phyloP scores from a whole-genome alignment of 2,888 invertebrate species.

The Xylocampa areola region DNA sequence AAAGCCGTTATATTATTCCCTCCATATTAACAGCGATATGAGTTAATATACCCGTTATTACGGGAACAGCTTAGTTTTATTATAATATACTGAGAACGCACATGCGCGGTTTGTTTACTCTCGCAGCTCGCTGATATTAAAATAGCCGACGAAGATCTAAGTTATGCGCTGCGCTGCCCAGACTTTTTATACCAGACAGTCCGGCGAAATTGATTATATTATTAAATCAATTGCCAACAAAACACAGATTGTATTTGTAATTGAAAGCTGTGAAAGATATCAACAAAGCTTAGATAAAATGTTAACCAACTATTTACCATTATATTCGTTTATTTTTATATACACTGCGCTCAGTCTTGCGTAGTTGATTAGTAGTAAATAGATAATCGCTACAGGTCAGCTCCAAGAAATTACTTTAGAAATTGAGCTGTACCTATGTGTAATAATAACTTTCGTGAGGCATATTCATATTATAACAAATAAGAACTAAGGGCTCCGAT shows the following conservation, averaged over 20 bases:
- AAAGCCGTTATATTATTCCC: neutral
- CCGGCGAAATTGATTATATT: slow-evolving; percentile 6
- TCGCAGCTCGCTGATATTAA: slow-evolving; percentile 41
- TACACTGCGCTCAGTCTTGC: too few relatives aligned
- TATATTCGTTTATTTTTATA: too few relatives aligned
- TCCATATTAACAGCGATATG: slow-evolving; percentile 26
- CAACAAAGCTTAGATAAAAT: neutral
- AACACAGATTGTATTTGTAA: slow-evolving; percentile 10
- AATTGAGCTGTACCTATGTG: too few relatives aligned
- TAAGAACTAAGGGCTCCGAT: too few relatives aligned
- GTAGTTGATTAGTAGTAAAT: too few relatives aligned
- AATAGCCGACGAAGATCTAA: slow-evolving; percentile 38
- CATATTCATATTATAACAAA: too few relatives aligned
- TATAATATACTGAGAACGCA: slow-evolving; percentile 35
- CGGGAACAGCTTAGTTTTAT: slow-evolving; percentile 28
- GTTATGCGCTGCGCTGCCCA: slow-evolving; percentile 2
- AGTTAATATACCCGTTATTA: slow-evolving; percentile 35
- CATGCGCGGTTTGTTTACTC: slow-evolving; percentile 43
- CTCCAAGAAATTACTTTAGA: too few relatives aligned
- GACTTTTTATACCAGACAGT: slow-evolving; percentile 10
- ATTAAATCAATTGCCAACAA: slow-evolving; percentile 13
- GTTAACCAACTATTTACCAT: too few relatives aligned
- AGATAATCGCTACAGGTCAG: too few relatives aligned
- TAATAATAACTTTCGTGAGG: too few relatives aligned
- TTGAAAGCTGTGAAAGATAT: slow-evolving; percentile 7